These are phyloP conservation scores for Coreius guichenoti DNA, from an alignment of 2,797 vertebrate genomes.

Conservation along the genomic window DNA sequence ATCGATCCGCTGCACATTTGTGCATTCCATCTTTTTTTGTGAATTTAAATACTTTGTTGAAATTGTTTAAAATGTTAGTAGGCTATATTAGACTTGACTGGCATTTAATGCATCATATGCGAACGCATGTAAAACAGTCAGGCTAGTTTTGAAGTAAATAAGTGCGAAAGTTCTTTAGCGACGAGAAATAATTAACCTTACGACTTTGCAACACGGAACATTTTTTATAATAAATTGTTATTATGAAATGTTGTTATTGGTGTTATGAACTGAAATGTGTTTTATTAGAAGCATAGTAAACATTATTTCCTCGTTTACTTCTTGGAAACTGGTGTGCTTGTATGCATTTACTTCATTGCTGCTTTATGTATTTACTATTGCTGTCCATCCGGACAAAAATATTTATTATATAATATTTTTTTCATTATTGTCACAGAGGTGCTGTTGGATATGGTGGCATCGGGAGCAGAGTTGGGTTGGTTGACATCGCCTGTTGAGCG, in stretches of 20 bases:
- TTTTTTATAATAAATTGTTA: not conserved
- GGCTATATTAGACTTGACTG: not conserved
- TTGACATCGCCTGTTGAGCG: constrained; percentile 86
- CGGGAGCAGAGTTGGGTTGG: constrained; percentile 93
- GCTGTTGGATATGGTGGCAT: constrained; percentile 89
- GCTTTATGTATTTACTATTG: not conserved
- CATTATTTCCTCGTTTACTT: not conserved
- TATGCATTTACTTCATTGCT: not conserved
- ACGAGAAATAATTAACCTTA: not conserved
- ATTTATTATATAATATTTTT: not conserved
- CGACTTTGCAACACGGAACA: not conserved
- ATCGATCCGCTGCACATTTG: not conserved
- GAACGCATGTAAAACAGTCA: too few species aligned
- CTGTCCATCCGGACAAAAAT: not conserved
- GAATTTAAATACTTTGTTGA: not conserved
- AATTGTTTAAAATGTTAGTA: not conserved
- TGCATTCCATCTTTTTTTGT: not conserved
- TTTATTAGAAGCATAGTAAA: not conserved
- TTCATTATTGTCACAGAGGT: constrained; percentile 80
- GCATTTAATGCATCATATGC: not conserved
- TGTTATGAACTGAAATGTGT: not conserved
- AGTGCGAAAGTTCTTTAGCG: not conserved
- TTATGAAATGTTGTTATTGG: not conserved
- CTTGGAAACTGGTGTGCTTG: not conserved
- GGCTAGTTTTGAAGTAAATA: not conserved